These are phyloP conservation scores for Zaprionus gabonicus DNA, from an alignment of 1,140 invertebrate genomes.

Conservation along the genomic window DNA sequence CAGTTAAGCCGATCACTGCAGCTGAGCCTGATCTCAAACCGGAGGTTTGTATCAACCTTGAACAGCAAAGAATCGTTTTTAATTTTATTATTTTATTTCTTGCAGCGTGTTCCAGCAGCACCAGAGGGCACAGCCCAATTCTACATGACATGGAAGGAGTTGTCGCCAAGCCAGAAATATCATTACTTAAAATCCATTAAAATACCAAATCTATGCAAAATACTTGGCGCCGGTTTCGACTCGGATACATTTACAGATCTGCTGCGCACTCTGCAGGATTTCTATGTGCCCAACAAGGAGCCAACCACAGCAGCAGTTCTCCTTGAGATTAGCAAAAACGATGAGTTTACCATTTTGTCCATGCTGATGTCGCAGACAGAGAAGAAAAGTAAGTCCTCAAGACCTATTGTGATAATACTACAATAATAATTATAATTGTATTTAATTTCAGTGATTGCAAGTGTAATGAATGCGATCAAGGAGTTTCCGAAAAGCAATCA, in stretches of 20 bases:
- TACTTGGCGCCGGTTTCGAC: conserved; percentile 78
- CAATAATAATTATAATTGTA: not conserved
- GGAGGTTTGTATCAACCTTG: not conserved
- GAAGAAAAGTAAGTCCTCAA: conserved; percentile 53
- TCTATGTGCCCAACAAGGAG: conserved; percentile 72
- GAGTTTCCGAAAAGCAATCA: conserved; percentile 51
- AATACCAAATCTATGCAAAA: conserved; percentile 59
- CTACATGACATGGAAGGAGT: conserved; percentile 79
- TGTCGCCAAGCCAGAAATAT: conserved; percentile 71
- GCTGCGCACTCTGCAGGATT: conserved; percentile 65
- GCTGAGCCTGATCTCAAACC: conserved; percentile 2
- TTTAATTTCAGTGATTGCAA: conserved; percentile 46
- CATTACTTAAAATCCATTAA: conserved; percentile 74
- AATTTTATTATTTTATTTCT: not conserved
- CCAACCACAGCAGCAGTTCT: conserved; percentile 60
- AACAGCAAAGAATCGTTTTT: not conserved
- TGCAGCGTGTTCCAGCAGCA: conserved; percentile 58
- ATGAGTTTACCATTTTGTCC: conserved; percentile 67
- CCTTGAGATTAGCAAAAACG: conserved; percentile 69
- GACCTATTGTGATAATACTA: not conserved
- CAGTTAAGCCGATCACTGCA: not conserved
- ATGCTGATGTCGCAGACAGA: conserved; percentile 77
- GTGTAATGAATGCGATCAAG: conserved; percentile 55
- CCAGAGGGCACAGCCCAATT: conserved; percentile 77
- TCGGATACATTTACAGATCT: conserved; percentile 70